Evolutionary conservation across 2,797 vertebrate species (phyloP).

Genomic region (Sebastes baramenuke): DNA sequence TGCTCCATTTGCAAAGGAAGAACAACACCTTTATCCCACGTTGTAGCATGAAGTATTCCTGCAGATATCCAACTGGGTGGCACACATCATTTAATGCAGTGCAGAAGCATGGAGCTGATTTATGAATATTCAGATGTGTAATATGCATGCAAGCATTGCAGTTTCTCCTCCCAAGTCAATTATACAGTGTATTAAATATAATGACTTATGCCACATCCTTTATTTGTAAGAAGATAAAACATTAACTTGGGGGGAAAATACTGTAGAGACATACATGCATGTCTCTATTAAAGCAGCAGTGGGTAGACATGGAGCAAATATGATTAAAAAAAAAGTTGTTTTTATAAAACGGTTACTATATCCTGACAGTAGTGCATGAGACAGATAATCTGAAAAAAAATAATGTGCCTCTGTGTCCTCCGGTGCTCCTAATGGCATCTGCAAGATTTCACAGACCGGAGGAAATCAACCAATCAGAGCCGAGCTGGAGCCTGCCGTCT

Average conservation of each 20-base stretch:
- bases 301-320: too few relatives aligned
- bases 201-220: neutral
- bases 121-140: conserved; percentile 4
- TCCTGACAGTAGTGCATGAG: too few relatives aligned
- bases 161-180: neutral
- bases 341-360: too few relatives aligned
- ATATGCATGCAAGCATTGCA: conserved; percentile 1
- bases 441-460: too few relatives aligned
- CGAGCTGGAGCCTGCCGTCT: too few relatives aligned
- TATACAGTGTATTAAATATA: neutral
- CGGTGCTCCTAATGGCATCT: too few relatives aligned
- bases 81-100: neutral
- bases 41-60: neutral
- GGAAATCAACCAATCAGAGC: too few relatives aligned
- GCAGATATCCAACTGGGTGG: conserved; percentile 11
- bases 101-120: conserved; percentile 9
- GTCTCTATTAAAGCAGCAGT: neutral
- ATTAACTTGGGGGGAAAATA: neutral
- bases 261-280: neutral
- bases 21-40: conserved; percentile 17
- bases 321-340: too few relatives aligned
- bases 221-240: neutral
- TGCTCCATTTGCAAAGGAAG: conserved; percentile 35
- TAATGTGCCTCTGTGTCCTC: too few relatives aligned
- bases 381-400: too few relatives aligned